Conservation (phyloP, 30 jellyfish, hydroid and myxozoan species). For the Chironex yamaguchii region DNA sequence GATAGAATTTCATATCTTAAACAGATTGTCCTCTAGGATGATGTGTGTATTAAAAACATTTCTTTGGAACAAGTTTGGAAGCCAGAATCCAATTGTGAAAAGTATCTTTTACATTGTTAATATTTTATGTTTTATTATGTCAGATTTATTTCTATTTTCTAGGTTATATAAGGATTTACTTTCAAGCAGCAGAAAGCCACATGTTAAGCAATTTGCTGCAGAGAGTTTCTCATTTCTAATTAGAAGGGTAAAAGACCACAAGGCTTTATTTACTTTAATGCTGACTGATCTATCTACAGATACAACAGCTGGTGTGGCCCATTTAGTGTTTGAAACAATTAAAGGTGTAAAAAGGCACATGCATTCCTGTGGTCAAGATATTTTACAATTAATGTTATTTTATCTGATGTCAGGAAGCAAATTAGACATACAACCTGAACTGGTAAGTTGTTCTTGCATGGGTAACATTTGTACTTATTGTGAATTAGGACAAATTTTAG, state of each 20-base stretch:
- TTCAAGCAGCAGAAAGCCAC: conserved; percentile 57
- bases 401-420: conserved; percentile 6
- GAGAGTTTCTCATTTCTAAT: conserved; percentile 82
- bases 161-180: conserved; percentile 73
- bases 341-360: conserved; percentile 69
- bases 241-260: conserved; percentile 58
- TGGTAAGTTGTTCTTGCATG: too few relatives aligned
- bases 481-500: too few relatives aligned
- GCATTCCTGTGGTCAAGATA: conserved; percentile 66
- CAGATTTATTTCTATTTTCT: background rate
- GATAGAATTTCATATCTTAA: too few relatives aligned
- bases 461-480: too few relatives aligned
- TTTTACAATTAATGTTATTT: background rate
- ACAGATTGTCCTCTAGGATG: too few relatives aligned
- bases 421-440: background rate
- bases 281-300: conserved; percentile 29
- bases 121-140: too few relatives aligned
- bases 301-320: conserved; percentile 65
- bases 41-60: too few relatives aligned
- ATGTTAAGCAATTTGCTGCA: conserved; percentile 81
- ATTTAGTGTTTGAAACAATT: conserved; percentile 70
- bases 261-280: conserved; percentile 3
- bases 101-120: too few relatives aligned
- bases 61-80: too few relatives aligned
- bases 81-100: too few relatives aligned